Base-by-base conservation (phyloP, 37 sponge, comb jelly and placozoan genomes). In the Halichondria panicea region DNA sequence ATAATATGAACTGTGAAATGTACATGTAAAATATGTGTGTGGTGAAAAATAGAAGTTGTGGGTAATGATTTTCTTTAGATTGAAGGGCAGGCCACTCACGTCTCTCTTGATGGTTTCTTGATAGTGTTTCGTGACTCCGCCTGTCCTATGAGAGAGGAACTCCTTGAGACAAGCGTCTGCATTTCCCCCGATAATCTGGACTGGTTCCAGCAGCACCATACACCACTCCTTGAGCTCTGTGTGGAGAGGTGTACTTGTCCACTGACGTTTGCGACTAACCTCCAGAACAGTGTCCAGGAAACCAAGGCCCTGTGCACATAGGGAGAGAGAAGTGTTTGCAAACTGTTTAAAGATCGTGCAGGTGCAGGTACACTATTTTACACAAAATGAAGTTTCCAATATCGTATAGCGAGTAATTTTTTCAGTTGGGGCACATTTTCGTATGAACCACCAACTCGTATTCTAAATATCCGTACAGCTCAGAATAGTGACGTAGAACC, bases 131-230 rank as follows among this genome's bases (percentile, higher is more conserved):
- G 75, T 57, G 22, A 69, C 64, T 31, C 68, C 53, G 30, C 44
- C 65, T 22, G 31, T 39, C 46, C 60, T 76, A 32, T 54, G 32
- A 24, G 45, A 53, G 39, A 84, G 62, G 60, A 84, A 68, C 19
- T 75, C 84, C 63, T 84, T 84, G 71, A 84, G 70, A 45, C 71
- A 70, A 21, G 78, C 62, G 43, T 67, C 76, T 9, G 76, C 77
- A 1, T 37, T 42, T 9, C 70, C 84, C 28, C 37, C 46, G 63
- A 70, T 42, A 36, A 70, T 67, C 40, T 84, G 70, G 22, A 84
- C 70, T 19, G 63, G 6, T 12, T n/a, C 25, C 27, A 84, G 57
- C 30, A 84, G 55, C 69, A 84, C 33, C 31, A n/a, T 32, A 35
- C 76, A 28, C 84, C 84, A 84, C 18, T 46, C 33, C 61, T 67